These are phyloP conservation scores for Solea solea DNA, from an alignment of 2,113 vertebrate genomes.

Conservation along the genomic window DNA sequence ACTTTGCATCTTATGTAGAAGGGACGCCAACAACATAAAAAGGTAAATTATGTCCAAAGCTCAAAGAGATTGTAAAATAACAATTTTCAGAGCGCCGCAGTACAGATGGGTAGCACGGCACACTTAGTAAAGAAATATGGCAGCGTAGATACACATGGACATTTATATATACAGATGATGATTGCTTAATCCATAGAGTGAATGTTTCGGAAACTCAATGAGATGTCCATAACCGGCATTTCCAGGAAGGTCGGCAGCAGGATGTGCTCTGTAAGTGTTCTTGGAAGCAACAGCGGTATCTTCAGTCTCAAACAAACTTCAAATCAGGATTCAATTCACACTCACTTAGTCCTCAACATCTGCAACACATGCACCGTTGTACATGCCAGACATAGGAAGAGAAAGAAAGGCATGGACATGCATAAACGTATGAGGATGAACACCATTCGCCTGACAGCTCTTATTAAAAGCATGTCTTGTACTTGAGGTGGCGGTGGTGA, in stretches of 20 bases:
- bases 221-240: conserved; percentile 48
- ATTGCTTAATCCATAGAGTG: conserved; percentile 63
- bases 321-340: conserved; percentile 31
- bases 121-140: conserved; percentile 19
- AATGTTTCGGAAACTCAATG: conserved; percentile 67
- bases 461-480: conserved; percentile 51
- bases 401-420: background rate
- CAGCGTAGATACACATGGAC: conserved; percentile 21
- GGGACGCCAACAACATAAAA: conserved; percentile 23
- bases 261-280: conserved; percentile 59
- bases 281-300: conserved; percentile 44
- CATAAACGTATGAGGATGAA: conserved; percentile 2
- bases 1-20: conserved; percentile 10
- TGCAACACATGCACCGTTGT: background rate
- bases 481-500: conserved; percentile 58
- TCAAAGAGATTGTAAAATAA: conserved; percentile 25
- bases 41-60: conserved; percentile 24
- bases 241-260: conserved; percentile 47
- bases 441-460: conserved; percentile 40
- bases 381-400: conserved; percentile 14
- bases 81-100: conserved; percentile 8
- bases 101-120: conserved; percentile 14
- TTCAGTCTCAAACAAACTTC: conserved; percentile 19
- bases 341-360: conserved; percentile 6
- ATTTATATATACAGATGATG: conserved; percentile 33